Evolutionary conservation across 2,888 invertebrate species (phyloP).

Genomic region (Drosophila monieri): DNA sequence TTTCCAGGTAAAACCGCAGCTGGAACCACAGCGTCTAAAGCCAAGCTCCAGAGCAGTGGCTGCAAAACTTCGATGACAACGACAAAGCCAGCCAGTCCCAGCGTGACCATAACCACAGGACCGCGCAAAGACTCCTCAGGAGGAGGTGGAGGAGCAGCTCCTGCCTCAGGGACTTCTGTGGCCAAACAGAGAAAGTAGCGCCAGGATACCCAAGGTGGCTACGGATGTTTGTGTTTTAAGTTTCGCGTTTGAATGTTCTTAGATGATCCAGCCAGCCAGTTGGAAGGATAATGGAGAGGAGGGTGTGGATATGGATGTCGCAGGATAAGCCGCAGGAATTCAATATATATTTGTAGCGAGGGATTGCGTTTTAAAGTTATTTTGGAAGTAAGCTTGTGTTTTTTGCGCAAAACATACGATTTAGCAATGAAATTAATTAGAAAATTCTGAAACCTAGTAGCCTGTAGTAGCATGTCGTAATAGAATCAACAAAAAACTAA

Average conservation of each 20-base stretch:
- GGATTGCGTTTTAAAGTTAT: conserved; percentile 42
- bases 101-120: conserved; percentile 39
- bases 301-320: neutral
- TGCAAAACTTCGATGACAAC: conserved; percentile 57
- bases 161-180: neutral
- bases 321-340: conserved; percentile 43
- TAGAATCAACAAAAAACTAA: conserved; percentile 6
- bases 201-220: conserved; percentile 40
- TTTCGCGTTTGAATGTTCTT: conserved; percentile 57
- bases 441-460: conserved; percentile 62
- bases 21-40: conserved; percentile 6
- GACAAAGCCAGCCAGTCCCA: conserved; percentile 51
- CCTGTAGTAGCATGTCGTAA: conserved; percentile 48
- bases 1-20: conserved; percentile 22
- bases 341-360: conserved; percentile 39
- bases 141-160: neutral
- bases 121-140: conserved; percentile 48
- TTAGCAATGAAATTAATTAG: conserved; percentile 62
- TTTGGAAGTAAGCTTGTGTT: conserved; percentile 46
- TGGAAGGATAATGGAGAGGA: neutral
- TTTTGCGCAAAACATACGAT: conserved; percentile 45
- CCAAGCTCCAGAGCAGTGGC: conserved; percentile 31
- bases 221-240: conserved; percentile 68
- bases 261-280: conserved; percentile 30
- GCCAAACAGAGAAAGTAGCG: conserved; percentile 3